Conservation (phyloP, 2,888 invertebrate genomes). For the Pherbina coryleti region DNA sequence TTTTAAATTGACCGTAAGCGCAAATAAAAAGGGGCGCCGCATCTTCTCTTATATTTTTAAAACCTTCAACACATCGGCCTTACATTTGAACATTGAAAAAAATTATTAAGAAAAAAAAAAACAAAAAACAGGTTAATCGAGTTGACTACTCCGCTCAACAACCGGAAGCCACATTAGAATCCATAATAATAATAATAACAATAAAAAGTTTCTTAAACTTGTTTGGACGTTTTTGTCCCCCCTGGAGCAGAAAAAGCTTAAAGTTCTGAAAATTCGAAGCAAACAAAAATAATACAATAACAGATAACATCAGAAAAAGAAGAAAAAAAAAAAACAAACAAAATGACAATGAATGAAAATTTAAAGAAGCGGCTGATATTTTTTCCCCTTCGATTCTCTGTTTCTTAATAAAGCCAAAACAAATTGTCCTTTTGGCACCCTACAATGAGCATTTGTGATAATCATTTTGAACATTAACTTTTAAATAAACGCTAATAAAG, state of each 20-base stretch:
- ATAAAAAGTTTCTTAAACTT: too few species aligned
- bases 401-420: not conserved
- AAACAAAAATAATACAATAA: conserved; percentile 13
- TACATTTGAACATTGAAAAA: not conserved
- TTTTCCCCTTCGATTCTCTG: too few species aligned
- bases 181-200: too few species aligned
- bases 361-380: not conserved
- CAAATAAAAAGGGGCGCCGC: not conserved
- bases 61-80: not conserved
- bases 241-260: too few species aligned
- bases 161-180: too few species aligned
- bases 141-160: not conserved
- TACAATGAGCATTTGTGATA: conserved; percentile 27
- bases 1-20: conserved; percentile 37
- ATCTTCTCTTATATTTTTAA: not conserved
- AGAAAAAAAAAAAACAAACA: conserved; percentile 16
- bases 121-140: not conserved
- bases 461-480: conserved; percentile 42
- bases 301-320: not conserved
- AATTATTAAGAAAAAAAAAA: conserved; percentile 15
- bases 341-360: not conserved
- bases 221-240: too few species aligned
- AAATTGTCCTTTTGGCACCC: conserved; percentile 36
- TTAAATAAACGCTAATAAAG: conserved; percentile 21
- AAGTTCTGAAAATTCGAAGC: not conserved